A percentile compares a stretch with the other conserved stretches of the same genome.
These are phyloP conservation scores for Tetheella fluctuosa DNA, from an alignment of 2,888 invertebrate genomes.

Conservation along the genomic window DNA sequence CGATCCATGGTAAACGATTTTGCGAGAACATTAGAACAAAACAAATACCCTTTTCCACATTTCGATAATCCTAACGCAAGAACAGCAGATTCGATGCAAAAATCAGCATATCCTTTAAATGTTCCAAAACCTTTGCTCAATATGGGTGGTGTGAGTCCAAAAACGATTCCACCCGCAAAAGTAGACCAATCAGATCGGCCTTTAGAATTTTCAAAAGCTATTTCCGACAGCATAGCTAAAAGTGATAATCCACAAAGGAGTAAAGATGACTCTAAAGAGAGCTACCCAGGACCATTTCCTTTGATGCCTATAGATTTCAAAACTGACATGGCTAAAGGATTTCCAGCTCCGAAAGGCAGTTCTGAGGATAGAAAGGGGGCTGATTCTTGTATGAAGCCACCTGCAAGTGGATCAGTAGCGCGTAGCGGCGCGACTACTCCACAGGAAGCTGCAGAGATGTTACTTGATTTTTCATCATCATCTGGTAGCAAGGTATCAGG, in stretches of 20 bases:
- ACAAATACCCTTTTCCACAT: slow-evolving; percentile 72
- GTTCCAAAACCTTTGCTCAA: slow-evolving; percentile 77
- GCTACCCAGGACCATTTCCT: slow-evolving; percentile 63
- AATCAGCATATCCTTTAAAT: slow-evolving; percentile 74
- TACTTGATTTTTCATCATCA: slow-evolving; percentile 86
- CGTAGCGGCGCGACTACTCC: slow-evolving; percentile 77
- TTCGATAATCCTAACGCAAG: slow-evolving; percentile 68
- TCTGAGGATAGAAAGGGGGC: slow-evolving; percentile 77
- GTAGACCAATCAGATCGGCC: slow-evolving; percentile 64
- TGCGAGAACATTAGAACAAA: slow-evolving; percentile 70
- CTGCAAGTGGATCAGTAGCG: slow-evolving; percentile 71
- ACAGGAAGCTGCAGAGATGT: slow-evolving; percentile 86
- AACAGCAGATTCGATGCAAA: slow-evolving; percentile 66
- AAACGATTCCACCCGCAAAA: slow-evolving; percentile 62
- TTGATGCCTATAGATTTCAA: slow-evolving; percentile 75
- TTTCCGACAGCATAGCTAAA: slow-evolving; percentile 70
- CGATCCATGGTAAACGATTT: slow-evolving; percentile 78
- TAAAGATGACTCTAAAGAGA: slow-evolving; percentile 73
- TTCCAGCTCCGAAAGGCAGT: slow-evolving; percentile 74
- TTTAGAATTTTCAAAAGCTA: slow-evolving; percentile 67
- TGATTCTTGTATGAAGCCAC: slow-evolving; percentile 77
- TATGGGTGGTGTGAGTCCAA: slow-evolving; percentile 75
- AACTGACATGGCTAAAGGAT: slow-evolving; percentile 76
- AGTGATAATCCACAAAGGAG: slow-evolving; percentile 65
- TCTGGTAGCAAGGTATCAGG: slow-evolving; percentile 83